Base-by-base conservation (phyloP, 2,797 vertebrate genomes). In the Platyrinchus mystaceus region DNA sequence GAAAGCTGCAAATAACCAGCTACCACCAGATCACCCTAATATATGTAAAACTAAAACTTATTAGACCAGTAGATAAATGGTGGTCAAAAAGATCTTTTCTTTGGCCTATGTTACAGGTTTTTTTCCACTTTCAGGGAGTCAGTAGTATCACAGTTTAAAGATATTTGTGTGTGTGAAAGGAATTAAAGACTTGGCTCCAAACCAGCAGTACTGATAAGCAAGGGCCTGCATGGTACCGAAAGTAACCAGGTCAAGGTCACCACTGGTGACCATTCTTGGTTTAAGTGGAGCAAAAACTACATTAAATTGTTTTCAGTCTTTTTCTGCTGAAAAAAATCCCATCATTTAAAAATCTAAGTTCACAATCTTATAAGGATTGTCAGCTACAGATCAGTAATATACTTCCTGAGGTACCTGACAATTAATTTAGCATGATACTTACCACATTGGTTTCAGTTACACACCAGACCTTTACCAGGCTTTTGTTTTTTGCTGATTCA, bases 401-500 rank as follows among this genome's bases (percentile, higher is more conserved):
- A 27, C 47, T 82, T 88, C 30, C 52, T 69, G 41, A 87, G 27
- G 49, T 78, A 55, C 17, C 9, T 46, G 62, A 52, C 49, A 74
- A 30, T 34, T 20, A 53, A 66, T 82, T 94, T 84, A 82, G 37
- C 13, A 6, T 36, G 21, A 87, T 90, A 96, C 98, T 98, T 96
- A 99, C 99, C 97, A 90, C 79, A 15, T 97, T 97, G 23, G 60
- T 97, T 39, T 97, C 6, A 13, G 94, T 98, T 90, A 98, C 97
- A 92, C 99, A 99, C 98, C 99, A 99, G 37, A 93, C 52, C 96
- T 99, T 99, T 90, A 99, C 96, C 87, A 99, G 96, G 95, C 98
- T 99, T 98, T 97, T 99, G 98, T 99, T 99, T 88, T 97, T 97
- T 39, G 98, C 99, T 1, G 22, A 82, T 9, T 93, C 69, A 32